Percentiles rank a stretch among this genome's conserved stretches.
These are phyloP conservation scores for Chaetogeoica ovagalla DNA, from an alignment of 2,888 invertebrate genomes.

Conservation along the genomic window DNA sequence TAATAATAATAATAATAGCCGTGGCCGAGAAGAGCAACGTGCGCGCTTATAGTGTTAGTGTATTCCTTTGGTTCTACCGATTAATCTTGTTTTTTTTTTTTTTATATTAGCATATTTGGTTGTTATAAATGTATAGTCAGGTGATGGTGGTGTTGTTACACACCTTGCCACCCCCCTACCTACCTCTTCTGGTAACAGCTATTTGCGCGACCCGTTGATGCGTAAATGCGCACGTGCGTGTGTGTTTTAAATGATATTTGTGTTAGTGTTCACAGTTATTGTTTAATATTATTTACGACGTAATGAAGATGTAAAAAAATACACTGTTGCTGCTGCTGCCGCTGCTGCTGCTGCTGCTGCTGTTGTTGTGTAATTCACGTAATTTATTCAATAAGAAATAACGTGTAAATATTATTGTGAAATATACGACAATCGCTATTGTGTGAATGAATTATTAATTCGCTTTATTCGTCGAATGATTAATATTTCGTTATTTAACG, in stretches of 20 bases:
- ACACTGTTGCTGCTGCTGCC: too few species aligned
- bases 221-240: not conserved
- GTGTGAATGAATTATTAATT: not conserved
- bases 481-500: not conserved
- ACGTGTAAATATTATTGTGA: not conserved
- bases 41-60: too few species aligned
- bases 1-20: not conserved
- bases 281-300: not conserved
- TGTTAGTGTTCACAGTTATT: not conserved
- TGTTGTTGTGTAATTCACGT: not conserved
- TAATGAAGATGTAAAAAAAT: conserved; percentile 11
- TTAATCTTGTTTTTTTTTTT: conserved; percentile 20
- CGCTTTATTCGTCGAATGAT: not conserved
- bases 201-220: not conserved
- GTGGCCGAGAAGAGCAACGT: not conserved
- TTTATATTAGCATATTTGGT: not conserved
- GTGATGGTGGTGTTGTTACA: not conserved
- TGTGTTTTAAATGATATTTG: not conserved
- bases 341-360: too few species aligned
- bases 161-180: not conserved
- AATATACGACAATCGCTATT: not conserved
- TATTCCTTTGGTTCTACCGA: conserved; percentile 31
- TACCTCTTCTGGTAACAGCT: not conserved
- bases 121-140: not conserved
- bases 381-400: not conserved